Base-by-base conservation (phyloP, 1,140 invertebrate genomes). In the Drosophila ficusphila region DNA sequence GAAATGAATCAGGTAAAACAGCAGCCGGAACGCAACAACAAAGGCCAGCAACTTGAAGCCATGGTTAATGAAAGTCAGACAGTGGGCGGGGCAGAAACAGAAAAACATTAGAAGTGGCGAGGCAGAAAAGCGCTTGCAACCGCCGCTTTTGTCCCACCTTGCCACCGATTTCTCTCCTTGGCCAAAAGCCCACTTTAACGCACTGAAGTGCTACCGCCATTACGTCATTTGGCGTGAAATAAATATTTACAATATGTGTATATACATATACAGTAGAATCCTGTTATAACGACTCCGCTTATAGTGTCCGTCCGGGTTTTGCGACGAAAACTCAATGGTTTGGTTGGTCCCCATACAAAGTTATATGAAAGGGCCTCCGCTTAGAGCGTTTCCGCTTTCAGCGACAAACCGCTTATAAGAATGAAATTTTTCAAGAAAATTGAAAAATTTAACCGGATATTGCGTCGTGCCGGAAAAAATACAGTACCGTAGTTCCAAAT, bases 41-140 rank as follows among this genome's bases (percentile, higher is more conserved):
- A 60, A 44, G 49, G 54, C 68, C 68, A 42, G 29, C 54, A 61
- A 38, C 53, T 62, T 68, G 51, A 46, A 53, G 62, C 51, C 76
- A 54, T 76, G 36, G 52, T 56, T 76, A 82, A 81, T 76, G 76
- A 77, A 77, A 73, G 72, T 70, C 72, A 82, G 58, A 71, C 41
- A 39, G 56, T 46, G 54, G 61, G 69, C 33, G 69, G 42, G 48
- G 41, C 49, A 36, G 52, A 33, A 53, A 11, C 42, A 34, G 19
- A 34, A 27, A 54, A 60, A 58, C 36, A 61, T 61, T 58, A 60
- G 41, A 61, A 76, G 48, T 53, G 33, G 39, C 51, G 14, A 18
- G 29, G 46, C 44, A 67, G 23, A 41, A 61, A 61, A 27, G 47
- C 16, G 42, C 33, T 46, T 62, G 33, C 41, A 72, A 14, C 33